Evolutionary conservation across 2,888 invertebrate species (phyloP), one percentile per base, ranked within the genome.

Genomic region (Melieria omissa): DNA sequence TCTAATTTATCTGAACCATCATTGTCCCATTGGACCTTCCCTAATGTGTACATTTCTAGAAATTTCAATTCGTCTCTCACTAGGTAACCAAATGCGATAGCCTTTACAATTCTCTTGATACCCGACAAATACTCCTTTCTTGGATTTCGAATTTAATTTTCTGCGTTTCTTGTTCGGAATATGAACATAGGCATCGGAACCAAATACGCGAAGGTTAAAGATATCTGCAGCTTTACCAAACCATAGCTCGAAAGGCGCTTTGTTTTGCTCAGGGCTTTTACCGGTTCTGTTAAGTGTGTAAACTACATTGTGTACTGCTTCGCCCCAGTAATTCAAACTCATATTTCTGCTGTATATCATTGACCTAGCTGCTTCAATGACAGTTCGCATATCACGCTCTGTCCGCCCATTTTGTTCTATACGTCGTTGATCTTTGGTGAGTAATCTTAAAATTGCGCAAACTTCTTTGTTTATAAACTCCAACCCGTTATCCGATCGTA

Each of bases 241-340:
- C 75, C 76, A 82, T n/a, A 80, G 61, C 62, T 83, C 80, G 74
- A 73, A 79, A 44, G 83, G 80, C 62, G 80, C 77, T 72, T 78
- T 80, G n/a, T 72, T 64, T 16, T 75, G 66, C 5, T 73, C 73
- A 29, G 75, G 57, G 52, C 75, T 79, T 10, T 76, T 74, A 54
- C 78, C 80, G 3, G 75, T 83, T 58, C 83, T 74, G 66, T 86
- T 86, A 4, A 86, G 73, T 45, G 84, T 70, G 71, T 82, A 84
- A 2, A 80, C 79, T 12, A 83, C 83, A 67, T 80, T 82, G 6
- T 80, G 78, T 0, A 84, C 79, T 4, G 85, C 86, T 76, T 86
- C 86, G 5, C 84, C 85, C 86, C 85, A 86, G 7, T 84, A 75
- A n/a, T 77, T 76, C 45, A 76, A 67, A 46, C 72, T 60, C 8